Base-by-base conservation (phyloP, 2,113 vertebrate species). In the Philantomba maxwellii region DNA sequence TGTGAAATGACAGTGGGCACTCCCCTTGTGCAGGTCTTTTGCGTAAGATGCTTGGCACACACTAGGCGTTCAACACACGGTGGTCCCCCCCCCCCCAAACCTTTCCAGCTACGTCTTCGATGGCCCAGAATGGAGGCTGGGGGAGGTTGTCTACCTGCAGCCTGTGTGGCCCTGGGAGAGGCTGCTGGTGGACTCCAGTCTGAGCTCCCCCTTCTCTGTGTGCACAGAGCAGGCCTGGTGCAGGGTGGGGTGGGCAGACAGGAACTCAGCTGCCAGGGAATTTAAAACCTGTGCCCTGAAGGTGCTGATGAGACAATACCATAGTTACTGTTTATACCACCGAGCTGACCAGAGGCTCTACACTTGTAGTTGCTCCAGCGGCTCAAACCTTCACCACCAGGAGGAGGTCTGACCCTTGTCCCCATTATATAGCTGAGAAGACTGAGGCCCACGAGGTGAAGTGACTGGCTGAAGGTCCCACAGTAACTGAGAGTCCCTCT, bases 311-410 rank as follows among this genome's bases (percentile, higher is more conserved):
- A n/a, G 85, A 28, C 6, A 1, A 2, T 0, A 2, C 26, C 23
- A 4, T 7, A 14, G 11, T 21, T 7, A 3, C 66, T 49, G 14
- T 53, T 2, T 26, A 17, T 6, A 3, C 1, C 2, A 0, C 39
- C 9, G 81, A 26, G 66, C 21, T 39, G 66, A 77, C 87, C 8
- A 0, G 17, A 26, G 57, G 45, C 30, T 7, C 64, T 0, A 2
- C 1, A 1, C 28, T 9, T 2, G 3, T 0, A 12, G 78, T 47
- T 51, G 47, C 45, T 51, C 47, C 10, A 13, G 36, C 16, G 0
- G 28, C 53, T 60, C 23, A 3, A 43, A 13, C 57, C 62, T 70
- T 25, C 6, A 3, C 13, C 11, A 21, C n/a, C 10, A 19, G 39
- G n/a, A 19, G 47, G 66, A 88, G 58, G 51, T 33, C 33, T 6